A percentile compares a stretch with the other conserved stretches of the same genome.
Evolutionary conservation across 2,113 vertebrate genomes (phyloP).

Genomic region (Pygoscelis antarcticus): DNA sequence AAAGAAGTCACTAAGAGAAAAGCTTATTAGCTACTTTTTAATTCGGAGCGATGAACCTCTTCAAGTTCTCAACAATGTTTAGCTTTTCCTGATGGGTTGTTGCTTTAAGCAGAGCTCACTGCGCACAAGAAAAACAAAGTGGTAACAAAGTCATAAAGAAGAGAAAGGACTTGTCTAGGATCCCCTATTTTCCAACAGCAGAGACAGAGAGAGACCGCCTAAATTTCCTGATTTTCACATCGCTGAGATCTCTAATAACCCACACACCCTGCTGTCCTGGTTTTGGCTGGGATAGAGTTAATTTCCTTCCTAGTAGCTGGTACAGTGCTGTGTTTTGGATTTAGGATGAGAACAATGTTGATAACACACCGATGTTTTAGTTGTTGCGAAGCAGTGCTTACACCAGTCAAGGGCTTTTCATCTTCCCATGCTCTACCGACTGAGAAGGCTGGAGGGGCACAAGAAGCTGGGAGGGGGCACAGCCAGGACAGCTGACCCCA

Average conservation of each 20-base stretch:
- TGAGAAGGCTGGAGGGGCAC: too few species aligned
- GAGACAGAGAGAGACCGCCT: background rate
- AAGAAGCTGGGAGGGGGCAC: too few species aligned
- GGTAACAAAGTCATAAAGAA: background rate
- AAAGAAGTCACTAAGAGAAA: background rate
- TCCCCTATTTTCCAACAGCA: background rate
- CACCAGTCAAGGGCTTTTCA: too few species aligned
- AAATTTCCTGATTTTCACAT: background rate
- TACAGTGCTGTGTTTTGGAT: too few species aligned
- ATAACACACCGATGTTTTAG: too few species aligned
- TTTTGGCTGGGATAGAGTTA: too few species aligned
- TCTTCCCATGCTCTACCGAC: too few species aligned
- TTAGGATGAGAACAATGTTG: too few species aligned
- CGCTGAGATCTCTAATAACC: background rate
- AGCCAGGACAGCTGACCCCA: too few species aligned
- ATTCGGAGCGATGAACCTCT: background rate
- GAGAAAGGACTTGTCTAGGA: background rate
- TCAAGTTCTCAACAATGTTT: background rate
- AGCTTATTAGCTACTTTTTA: background rate
- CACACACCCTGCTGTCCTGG: too few species aligned
- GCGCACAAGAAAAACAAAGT: background rate
- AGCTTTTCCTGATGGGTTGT: background rate
- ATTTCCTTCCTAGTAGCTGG: too few species aligned
- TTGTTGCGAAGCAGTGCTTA: too few species aligned
- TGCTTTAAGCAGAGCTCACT: background rate